Conservation (phyloP, 1,140 invertebrate species). For the Coenobita brevimanus region DNA sequence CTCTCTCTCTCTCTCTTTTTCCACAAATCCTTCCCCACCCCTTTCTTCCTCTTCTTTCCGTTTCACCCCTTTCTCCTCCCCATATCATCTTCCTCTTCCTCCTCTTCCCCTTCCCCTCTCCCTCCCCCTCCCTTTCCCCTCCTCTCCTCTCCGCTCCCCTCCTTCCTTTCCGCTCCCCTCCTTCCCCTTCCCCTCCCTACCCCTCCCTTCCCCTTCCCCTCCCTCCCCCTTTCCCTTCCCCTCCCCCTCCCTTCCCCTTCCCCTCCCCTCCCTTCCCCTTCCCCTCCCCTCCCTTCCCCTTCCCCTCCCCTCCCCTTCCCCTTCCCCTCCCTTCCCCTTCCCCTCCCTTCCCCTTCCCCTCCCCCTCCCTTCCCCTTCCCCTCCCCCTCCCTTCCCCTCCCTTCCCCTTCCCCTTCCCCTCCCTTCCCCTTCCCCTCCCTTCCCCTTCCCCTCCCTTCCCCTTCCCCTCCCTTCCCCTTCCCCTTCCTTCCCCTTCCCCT, state of each 20-base stretch:
- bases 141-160: neutral
- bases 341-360: no score
- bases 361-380: neutral
- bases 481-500: neutral
- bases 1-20: neutral
- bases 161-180: neutral
- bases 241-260: no score
- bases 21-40: neutral
- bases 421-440: neutral
- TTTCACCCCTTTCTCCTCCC: neutral
- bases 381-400: neutral
- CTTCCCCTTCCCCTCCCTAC: neutral
- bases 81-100: neutral
- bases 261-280: no score
- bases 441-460: no score
- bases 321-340: no score
- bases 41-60: neutral
- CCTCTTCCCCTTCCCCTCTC: neutral
- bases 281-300: no score
- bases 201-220: neutral
- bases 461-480: no score
- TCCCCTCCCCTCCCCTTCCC: no score
- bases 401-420: no score
- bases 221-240: no score
- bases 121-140: neutral